These are phyloP conservation scores for Marasmarcha lunaedactyla DNA, from an alignment of 2,888 invertebrate species.

Conservation along the genomic window DNA sequence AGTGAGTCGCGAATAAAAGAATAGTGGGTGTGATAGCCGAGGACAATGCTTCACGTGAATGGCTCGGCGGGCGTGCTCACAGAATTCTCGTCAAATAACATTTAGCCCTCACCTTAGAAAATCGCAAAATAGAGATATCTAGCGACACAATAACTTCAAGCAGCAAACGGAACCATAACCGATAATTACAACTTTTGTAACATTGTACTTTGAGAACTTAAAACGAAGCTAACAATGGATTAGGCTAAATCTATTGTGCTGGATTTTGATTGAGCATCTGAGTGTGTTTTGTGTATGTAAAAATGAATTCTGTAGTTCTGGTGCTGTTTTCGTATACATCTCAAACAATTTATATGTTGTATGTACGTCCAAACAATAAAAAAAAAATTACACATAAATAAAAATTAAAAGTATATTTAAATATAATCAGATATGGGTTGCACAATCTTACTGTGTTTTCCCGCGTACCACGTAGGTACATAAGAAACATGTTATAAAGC, in stretches of 20 bases:
- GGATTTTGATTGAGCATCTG: constrained; percentile 31
- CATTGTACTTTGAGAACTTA: constrained; percentile 39
- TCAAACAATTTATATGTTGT: no score
- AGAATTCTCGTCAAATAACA: constrained; percentile 66
- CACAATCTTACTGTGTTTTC: no score
- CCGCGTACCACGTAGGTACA: no score
- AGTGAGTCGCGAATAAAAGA: constrained; percentile 44
- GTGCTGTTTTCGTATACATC: background rate
- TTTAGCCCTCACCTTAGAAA: constrained; percentile 68
- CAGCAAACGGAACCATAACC: constrained; percentile 49
- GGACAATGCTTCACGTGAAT: constrained; percentile 40
- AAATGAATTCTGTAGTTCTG: background rate
- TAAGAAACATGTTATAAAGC: no score
- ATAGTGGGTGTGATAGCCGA: constrained; percentile 61
- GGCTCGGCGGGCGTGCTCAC: constrained; percentile 59
- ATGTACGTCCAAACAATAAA: no score
- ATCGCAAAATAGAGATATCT: constrained; percentile 67
- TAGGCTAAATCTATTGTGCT: constrained; percentile 21
- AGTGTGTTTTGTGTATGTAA: constrained; percentile 1
- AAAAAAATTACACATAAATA: no score
- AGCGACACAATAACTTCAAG: constrained; percentile 42
- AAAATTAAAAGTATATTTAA: no score
- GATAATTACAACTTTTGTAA: constrained; percentile 65
- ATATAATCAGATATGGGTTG: no score
- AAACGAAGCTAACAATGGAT: constrained; percentile 38